Conservation (phyloP, 2,888 invertebrate genomes). For the Melanostoma mellinum region DNA sequence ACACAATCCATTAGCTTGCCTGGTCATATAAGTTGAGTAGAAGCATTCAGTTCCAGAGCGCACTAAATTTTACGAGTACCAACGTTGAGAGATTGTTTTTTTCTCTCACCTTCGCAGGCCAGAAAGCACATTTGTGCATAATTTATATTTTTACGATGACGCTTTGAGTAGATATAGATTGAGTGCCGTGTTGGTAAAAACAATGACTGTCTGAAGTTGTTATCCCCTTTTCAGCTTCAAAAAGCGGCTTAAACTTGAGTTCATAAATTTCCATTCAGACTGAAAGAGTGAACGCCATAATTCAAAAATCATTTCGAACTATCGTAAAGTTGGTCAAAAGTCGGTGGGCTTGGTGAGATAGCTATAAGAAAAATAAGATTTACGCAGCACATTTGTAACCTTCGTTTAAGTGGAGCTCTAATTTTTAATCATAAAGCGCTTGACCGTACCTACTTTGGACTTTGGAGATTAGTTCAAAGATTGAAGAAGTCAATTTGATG, state of each 20-base stretch:
- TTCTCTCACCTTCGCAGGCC: not conserved
- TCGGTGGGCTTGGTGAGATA: conserved; percentile 13
- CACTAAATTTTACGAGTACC: conserved; percentile 50
- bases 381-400: not conserved
- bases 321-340: conserved; percentile 35
- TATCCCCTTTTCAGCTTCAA: not conserved
- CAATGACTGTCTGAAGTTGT: conserved; percentile 6
- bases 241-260: conserved; percentile 18
- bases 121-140: conserved; percentile 45
- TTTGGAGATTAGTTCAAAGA: conserved; percentile 35
- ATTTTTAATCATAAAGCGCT: conserved; percentile 51
- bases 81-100: not conserved
- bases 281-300: conserved; percentile 49
- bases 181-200: conserved; percentile 32
- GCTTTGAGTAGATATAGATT: conserved; percentile 56
- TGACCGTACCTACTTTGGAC: conserved; percentile 13
- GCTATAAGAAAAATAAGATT: not conserved
- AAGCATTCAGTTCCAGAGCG: conserved; percentile 20
- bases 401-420: conserved; percentile 53
- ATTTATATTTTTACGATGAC: conserved; percentile 70
- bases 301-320: conserved; percentile 53
- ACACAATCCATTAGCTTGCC: conserved; percentile 42
- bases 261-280: conserved; percentile 61
- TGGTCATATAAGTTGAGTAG: conserved; percentile 13
- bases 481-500: conserved; percentile 11